Percentiles rank a stretch among this genome's conserved stretches.
Conservation (phyloP, 2,113 vertebrate species). For the Phylloscopus whistleri region DNA sequence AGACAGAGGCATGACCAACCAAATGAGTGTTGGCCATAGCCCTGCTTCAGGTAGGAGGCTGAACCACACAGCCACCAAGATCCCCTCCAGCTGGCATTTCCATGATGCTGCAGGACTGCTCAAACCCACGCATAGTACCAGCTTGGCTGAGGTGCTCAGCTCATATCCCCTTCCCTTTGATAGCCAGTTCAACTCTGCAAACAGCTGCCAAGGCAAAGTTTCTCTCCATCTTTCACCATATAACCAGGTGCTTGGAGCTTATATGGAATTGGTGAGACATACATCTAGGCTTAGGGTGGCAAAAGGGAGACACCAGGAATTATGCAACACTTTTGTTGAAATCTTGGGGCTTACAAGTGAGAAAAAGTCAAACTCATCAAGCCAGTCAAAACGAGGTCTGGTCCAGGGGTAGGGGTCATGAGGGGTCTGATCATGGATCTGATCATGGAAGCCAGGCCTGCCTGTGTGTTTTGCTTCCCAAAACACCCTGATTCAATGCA, state of each 20-base stretch:
- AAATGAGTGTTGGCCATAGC: not conserved
- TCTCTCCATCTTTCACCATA: not conserved
- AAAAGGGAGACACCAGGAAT: not conserved
- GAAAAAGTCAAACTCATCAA: not conserved
- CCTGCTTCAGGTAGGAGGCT: not conserved
- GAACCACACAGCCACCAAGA: not conserved
- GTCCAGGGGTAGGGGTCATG: not conserved
- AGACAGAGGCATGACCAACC: not conserved
- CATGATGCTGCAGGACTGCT: not conserved
- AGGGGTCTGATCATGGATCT: not conserved
- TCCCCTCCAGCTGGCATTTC: not conserved
- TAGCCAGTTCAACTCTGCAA: not conserved
- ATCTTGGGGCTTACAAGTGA: not conserved
- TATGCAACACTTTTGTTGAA: not conserved
- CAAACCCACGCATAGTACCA: not conserved
- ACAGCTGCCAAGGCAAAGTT: not conserved
- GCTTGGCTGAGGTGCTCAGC: not conserved
- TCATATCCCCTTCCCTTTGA: not conserved
- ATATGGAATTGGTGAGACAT: not conserved
- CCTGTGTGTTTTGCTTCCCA: not conserved
- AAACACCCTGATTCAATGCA: not conserved
- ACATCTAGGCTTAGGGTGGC: not conserved
- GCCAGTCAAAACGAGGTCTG: not conserved
- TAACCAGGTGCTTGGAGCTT: not conserved
- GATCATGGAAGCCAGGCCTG: not conserved